Evolutionary conservation across 92 coral and sea anemone genomes (phyloP).

Genomic region (Pocillopora grandis): DNA sequence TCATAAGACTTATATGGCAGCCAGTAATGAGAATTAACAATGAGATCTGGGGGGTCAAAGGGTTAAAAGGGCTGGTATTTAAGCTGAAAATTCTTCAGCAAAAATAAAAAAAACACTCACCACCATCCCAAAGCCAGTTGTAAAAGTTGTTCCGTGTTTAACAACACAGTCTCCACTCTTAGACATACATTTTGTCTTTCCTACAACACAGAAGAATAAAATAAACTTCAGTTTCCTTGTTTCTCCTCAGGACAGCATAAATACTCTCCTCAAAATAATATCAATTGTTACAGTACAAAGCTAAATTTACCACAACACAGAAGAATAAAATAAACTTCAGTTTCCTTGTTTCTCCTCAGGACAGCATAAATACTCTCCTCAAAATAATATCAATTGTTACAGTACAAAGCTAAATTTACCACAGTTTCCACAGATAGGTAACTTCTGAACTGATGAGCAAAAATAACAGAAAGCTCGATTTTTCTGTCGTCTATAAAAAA

Average conservation of each 20-base stretch:
- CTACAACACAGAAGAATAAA: slow-evolving; percentile 35
- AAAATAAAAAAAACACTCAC: slow-evolving; percentile 49
- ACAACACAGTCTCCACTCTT: slow-evolving; percentile 96
- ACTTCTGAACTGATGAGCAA: slow-evolving; percentile 84
- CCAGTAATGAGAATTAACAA: background rate
- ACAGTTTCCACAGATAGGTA: slow-evolving; percentile 88
- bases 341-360: background rate
- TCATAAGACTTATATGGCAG: too few species aligned
- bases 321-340: background rate
- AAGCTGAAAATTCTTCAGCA: background rate
- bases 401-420: slow-evolving; percentile 58
- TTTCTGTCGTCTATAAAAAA: slow-evolving; percentile 82
- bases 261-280: background rate
- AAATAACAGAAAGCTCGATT: slow-evolving; percentile 98
- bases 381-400: background rate
- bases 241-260: background rate
- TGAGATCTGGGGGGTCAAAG: background rate
- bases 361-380: background rate
- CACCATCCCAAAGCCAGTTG: slow-evolving; percentile 91
- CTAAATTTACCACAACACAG: slow-evolving; percentile 54
- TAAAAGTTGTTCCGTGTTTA: slow-evolving; percentile 82
- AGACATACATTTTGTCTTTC: slow-evolving; percentile 91
- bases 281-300: background rate
- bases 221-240: background rate
- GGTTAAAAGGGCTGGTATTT: too few species aligned